A percentile compares a stretch with the other conserved stretches of the same genome.
Conservation (phyloP, 2,113 vertebrate species). For the Seriola aureovittata region DNA sequence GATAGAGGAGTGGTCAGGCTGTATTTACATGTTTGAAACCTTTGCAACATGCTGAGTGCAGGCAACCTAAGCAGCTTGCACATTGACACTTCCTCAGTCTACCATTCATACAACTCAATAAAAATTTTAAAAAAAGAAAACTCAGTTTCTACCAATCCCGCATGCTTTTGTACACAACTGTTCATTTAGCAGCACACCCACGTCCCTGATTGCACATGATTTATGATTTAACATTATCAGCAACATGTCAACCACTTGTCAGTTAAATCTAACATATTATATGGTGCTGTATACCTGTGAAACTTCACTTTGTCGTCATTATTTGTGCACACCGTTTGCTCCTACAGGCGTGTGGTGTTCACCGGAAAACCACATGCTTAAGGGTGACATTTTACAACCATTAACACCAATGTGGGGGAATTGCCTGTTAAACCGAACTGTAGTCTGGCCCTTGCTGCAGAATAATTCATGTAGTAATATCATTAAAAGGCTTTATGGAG, state of each 20-base stretch:
- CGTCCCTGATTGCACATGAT: too few species aligned
- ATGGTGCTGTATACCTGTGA: background rate
- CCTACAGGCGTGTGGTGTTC: background rate
- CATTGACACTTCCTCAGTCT: background rate
- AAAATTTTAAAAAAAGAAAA: too few species aligned
- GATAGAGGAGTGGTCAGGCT: conserved; percentile 54
- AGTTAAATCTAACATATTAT: too few species aligned
- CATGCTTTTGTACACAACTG: too few species aligned
- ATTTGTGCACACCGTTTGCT: too few species aligned
- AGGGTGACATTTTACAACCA: background rate
- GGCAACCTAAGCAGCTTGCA: conserved; percentile 46
- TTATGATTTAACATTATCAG: background rate
- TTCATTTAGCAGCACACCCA: too few species aligned
- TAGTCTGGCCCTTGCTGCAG: background rate
- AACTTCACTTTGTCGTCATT: background rate
- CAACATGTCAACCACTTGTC: too few species aligned
- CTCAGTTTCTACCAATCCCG: background rate
- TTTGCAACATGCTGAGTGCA: background rate
- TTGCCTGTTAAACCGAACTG: background rate
- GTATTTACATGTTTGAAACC: conserved; percentile 34
- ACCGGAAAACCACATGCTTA: background rate
- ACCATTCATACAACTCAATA: background rate
- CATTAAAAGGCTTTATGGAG: fast-evolving
- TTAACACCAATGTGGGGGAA: background rate
- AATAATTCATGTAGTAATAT: background rate